Base-by-base conservation (phyloP, 2,113 vertebrate genomes). In the Colaptes auratus region DNA sequence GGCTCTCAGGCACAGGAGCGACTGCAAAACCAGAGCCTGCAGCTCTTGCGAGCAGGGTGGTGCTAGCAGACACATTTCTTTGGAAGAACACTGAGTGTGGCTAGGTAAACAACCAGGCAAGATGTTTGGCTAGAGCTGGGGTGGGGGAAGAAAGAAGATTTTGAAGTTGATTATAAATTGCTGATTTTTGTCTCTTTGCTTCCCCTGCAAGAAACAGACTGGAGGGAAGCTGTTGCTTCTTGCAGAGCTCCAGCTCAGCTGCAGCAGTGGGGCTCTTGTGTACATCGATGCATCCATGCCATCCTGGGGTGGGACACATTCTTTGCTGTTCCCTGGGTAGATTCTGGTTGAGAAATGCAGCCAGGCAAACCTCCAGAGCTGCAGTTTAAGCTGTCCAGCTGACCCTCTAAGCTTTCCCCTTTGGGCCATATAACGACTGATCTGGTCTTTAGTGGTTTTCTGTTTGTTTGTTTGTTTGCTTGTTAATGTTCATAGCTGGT, bases 261-360 rank as follows among this genome's bases (percentile, higher is more conserved):
- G 33, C 56, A 9, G 33, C 0, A 0, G 64, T n/a, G 48, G 24
- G 31, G 55, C 71, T 71, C 42, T 24, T 2, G 1, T 14, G 21
- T 2, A 3, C 16, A 4, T 36, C 0, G 3, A 0, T 8, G 53
- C 19, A 3, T 30, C 31, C 0, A 0, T 2, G 3, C 61, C 53
- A 7, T 15, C 30, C 80, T 28, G 56, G 33, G 6, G 9, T 1
- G 3, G 72, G 42, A 21, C 23, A 11, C 0, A 1, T 9, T 36
- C 72, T 64, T n/a, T 4, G 2, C 30, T 19, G 3, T 36, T 64
- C 69, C 73, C 52, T 20, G 23, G 2, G 10, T 63, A 52, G 21
- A 15, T 59, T 73, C 31, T 53, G 5, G 0, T 5, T 0, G 4
- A 61, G 55, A 79, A 90, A 35, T 55, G 36, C 50, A 65, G 44